A percentile compares a stretch with the other conserved stretches of the same genome.
These are phyloP conservation scores for Odontophorus gujanensis DNA, from an alignment of 2,113 vertebrate species.

Conservation along the genomic window DNA sequence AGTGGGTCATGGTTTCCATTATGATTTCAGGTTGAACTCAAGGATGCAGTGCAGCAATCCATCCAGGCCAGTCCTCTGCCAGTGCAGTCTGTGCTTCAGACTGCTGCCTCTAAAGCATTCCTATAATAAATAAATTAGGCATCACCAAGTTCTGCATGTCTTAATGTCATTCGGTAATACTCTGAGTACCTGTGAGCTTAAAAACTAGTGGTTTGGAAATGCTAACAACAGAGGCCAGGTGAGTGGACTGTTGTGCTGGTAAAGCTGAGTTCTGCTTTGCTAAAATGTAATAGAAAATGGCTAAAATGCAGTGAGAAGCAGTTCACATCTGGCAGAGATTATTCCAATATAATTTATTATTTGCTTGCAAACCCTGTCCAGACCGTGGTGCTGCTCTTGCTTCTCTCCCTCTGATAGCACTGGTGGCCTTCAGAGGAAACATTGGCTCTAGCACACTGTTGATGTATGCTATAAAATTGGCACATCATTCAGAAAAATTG, in stretches of 20 bases:
- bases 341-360: background rate
- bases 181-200: background rate
- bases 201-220: background rate
- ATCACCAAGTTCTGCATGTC: background rate
- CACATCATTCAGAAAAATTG: background rate
- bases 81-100: background rate
- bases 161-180: background rate
- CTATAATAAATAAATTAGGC: background rate
- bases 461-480: background rate
- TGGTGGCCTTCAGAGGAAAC: constrained; percentile 7
- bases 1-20: constrained; percentile 37
- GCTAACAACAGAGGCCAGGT: background rate
- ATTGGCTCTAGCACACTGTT: background rate
- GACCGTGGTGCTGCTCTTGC: background rate
- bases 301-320: background rate
- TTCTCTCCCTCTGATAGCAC: background rate
- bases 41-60: background rate
- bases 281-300: background rate
- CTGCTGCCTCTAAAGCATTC: background rate
- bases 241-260: background rate
- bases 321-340: background rate
- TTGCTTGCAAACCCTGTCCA: background rate
- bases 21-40: background rate
- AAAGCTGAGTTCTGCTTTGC: background rate
- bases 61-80: background rate